Evolutionary conservation across 2,888 invertebrate species (phyloP), one percentile per base, ranked within the genome.

Genomic region (Conistra vaccinii): DNA sequence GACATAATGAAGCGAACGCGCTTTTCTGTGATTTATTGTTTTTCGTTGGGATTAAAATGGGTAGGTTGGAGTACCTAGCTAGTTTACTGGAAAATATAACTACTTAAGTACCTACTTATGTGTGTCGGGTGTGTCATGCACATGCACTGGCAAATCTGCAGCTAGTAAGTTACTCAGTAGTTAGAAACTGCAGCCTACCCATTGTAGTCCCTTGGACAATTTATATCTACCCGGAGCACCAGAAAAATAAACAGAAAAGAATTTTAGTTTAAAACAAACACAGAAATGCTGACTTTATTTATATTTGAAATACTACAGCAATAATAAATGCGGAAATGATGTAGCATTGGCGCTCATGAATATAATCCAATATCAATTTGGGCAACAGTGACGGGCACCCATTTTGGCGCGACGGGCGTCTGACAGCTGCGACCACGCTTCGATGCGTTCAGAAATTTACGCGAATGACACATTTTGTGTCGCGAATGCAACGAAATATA

Each of bases 401-500:
- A 85, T 87, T 78, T 83, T 81, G 83, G 71, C 65, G 57, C 76
- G 73, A 48, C 48, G 29, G 69, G 71, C 76, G 62, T 69, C 61
- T 85, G 88, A 85, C 88, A 88, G 75, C 62, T 73, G 79, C 69
- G 75, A 78, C 60, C 63, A 70, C 83, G 83, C 80, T 84, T 76
- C 86, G 85, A 85, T 89, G 87, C 85, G 71, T 89, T 86, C 83
- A n/a, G 62, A 69, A 79, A 85, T 88, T 82, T 66, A 79, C 82
- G 68, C 68, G 69, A 80, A 79, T 82, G 85, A 69, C 80, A 78
- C 58, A 83, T 81, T 81, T 76, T 79, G 63, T 70, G 58, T 70
- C 67, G 45, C 63, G 57, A 65, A 69, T 75, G 76, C 74, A 68
- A 61, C 51, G 39, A 72, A 57, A 63, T 74, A 67, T 53, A 66